A percentile compares a stretch with the other conserved stretches of the same genome.
Conservation (phyloP, 2,797 vertebrate species). For the Siniperca scherzeri region DNA sequence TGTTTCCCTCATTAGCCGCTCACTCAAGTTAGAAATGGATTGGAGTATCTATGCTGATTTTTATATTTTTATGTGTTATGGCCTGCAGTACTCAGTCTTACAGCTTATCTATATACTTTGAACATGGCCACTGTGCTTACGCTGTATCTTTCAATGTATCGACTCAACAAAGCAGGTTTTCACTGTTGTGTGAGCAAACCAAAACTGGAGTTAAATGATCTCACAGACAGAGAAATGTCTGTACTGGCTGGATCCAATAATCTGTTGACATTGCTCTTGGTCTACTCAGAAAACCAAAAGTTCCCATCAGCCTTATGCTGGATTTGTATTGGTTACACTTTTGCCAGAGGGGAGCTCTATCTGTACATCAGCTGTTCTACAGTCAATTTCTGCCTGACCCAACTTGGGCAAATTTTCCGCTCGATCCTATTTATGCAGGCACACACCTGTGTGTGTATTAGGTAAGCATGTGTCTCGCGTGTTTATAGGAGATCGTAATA, state of each 20-base stretch:
- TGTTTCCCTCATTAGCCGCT: conserved; percentile 40
- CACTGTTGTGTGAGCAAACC: conserved; percentile 11
- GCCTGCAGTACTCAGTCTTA: conserved; percentile 37
- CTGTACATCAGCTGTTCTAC: conserved; percentile 58
- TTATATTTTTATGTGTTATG: conserved; percentile 30
- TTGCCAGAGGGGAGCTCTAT: conserved; percentile 44
- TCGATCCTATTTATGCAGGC: conserved; percentile 58
- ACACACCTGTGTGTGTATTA: conserved; percentile 60
- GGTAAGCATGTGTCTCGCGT: conserved; percentile 1
- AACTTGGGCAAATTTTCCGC: conserved; percentile 39
- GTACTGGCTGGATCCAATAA: conserved; percentile 22
- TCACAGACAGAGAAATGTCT: conserved; percentile 24
- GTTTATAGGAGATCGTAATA: conserved; percentile 58
- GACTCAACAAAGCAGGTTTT: conserved; percentile 39
- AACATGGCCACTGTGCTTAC: conserved; percentile 20
- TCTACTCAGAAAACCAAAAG: conserved; percentile 29
- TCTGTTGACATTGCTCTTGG: conserved; percentile 33
- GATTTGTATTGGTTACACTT: conserved; percentile 49
- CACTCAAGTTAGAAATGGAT: conserved; percentile 39
- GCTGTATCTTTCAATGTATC: conserved; percentile 37
- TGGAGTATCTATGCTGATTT: conserved; percentile 29
- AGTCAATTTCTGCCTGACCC: conserved; percentile 59
- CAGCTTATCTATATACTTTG: conserved; percentile 37
- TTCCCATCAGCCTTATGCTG: conserved; percentile 33
- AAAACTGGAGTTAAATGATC: conserved; percentile 29